Base-by-base conservation (phyloP, 2,113 vertebrate species). In the Psettodes erumei region DNA sequence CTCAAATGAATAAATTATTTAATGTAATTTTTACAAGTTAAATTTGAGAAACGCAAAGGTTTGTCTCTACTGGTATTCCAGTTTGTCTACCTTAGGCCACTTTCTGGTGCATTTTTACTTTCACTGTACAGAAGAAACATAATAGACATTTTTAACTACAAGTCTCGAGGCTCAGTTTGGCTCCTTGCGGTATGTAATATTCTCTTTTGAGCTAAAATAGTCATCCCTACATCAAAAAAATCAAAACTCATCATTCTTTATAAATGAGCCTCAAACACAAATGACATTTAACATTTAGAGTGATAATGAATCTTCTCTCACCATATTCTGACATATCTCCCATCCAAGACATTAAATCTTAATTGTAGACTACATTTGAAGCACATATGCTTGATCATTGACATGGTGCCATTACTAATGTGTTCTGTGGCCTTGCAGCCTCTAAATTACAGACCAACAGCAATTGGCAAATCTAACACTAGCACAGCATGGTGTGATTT, bases 381-480 rank as follows among this genome's bases (percentile, higher is more conserved):
- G 16, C 45, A 15, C 81, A 74, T 75, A 55, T 72, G 62, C 50
- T 43, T 23, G 19, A 56, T 58, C 59, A 13, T 64, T 68, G 69
- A 77, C 50, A 48, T 12, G 0, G 35, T 58, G 53, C 67, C 47
- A 47, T 81, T 71, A 67, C 65, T 84, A 75, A 82, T 81, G 68
- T 85, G 69, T 62, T 80, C 48, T 75, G 63, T 78, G 60, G 61
- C 81, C 71, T 19, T 6, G 35, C 66, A 3, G 35, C 71, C 62
- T 76, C 42, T 85, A 81, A 87, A 76, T 89, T 66, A 82, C 45
- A 55, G 63, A 58, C 56, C 58, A 68, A 67, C 62, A 45, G 38
- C 9, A 21, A 68, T 15, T 71, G 61, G 42, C 64, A 79, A 77
- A 75, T 78, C 50, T 78, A 65, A 75, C 38, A 45, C 65, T 64